Conservation (phyloP, 1,140 invertebrate species). For the Pinna nobilis region DNA sequence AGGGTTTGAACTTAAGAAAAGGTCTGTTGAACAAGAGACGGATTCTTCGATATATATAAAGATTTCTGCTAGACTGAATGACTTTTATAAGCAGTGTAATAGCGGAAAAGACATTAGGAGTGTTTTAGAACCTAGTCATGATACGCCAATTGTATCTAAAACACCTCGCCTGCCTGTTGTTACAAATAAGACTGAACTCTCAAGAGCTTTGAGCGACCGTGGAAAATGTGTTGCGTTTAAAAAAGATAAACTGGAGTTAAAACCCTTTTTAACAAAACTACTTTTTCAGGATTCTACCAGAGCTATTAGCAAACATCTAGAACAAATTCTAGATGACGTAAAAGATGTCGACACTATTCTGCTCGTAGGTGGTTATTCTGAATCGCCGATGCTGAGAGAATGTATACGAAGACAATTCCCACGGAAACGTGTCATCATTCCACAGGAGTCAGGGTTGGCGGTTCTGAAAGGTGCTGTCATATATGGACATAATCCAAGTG, state of each 20-base stretch:
- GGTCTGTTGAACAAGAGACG: neutral
- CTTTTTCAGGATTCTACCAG: conserved; percentile 38
- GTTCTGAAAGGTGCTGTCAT: conserved; percentile 53
- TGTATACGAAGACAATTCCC: conserved; percentile 30
- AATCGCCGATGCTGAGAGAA: conserved; percentile 43
- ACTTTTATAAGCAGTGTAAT: neutral
- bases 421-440: conserved; percentile 39
- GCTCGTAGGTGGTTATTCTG: conserved; percentile 55
- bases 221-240: conserved; percentile 27
- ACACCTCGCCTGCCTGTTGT: neutral
- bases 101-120: neutral
- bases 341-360: conserved; percentile 38
- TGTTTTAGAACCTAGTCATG: too few relatives aligned
- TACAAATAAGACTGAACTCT: neutral
- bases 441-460: conserved; percentile 46
- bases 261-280: conserved; percentile 28
- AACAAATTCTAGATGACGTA: conserved; percentile 27
- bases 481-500: conserved; percentile 42
- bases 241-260: conserved; percentile 40
- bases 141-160: neutral
- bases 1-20: conserved; percentile 36
- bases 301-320: conserved; percentile 40
- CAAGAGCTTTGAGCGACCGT: conserved; percentile 1
- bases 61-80: conserved; percentile 15
- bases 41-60: conserved; percentile 10